Evolutionary conservation across 2,888 invertebrate genomes (phyloP), one percentile per base, ranked within the genome.

Genomic region (Eristalis tenax): DNA sequence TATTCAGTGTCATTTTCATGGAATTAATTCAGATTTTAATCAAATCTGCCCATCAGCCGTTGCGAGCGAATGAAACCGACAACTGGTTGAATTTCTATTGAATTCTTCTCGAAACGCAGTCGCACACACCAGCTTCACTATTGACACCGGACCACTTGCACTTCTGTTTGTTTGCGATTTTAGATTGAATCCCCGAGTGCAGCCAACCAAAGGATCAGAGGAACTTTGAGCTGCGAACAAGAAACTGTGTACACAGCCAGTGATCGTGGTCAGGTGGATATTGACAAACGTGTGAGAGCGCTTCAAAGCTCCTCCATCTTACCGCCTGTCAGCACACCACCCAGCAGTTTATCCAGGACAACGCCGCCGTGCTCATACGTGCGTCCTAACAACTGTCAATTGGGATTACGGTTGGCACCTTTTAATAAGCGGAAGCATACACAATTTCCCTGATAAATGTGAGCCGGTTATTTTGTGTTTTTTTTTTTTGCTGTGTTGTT

Each of bases 401-500:
- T 59, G 73, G 57, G 68, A 71, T 69, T 56, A 70, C 63, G 74
- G 78, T 50, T 80, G 66, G 11, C 59, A 65, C 74, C 79, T 73
- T 80, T 79, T 79, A 87, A 87, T 83, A 83, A 83, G 68, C 79
- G 87, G 83, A 87, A 87, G 76, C 83, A 80, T 57, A 63, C 64
- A 76, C 73, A 83, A 87, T 71, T 76, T 79, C 71, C 71, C 70
- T 35, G 28, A 65, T 71, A 63, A 83, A 71, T 68, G 28, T n/a
- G 61, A 77, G 28, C 56, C 50, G 18, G 50, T 18, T 50, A 18
- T 43, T 43, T 64, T 28, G 65, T 71, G 75, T 69, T 40, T 64
- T 56, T 66, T 74, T 26, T 61, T 23, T 68, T 59, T 76, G 26
- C 3, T 26, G 26, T 26, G 26, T 22, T n/a, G 32, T 38, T 22